phyloP scores from a whole-genome alignment of 2,113 vertebrate genomes.

The Malaclemys terrapin region DNA sequence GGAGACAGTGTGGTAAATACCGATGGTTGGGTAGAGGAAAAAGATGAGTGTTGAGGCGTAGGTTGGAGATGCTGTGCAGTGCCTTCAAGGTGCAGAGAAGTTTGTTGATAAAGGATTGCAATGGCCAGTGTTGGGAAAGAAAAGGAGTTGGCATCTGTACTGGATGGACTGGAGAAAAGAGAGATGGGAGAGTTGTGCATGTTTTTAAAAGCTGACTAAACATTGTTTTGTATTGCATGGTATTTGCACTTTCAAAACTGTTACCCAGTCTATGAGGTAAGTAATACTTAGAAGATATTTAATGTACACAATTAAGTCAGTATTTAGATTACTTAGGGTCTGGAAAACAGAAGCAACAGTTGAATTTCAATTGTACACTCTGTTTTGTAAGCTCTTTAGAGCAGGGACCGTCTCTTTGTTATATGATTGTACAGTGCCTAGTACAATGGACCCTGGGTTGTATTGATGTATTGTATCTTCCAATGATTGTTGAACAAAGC shows the following conservation, averaged over 20 bases:
- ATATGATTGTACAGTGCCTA: conserved; percentile 6
- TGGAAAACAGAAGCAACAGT: neutral
- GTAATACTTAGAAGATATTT: conserved; percentile 65
- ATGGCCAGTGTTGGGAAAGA: neutral
- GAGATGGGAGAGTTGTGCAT: conserved; percentile 26
- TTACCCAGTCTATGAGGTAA: conserved; percentile 31
- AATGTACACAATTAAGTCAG: conserved; percentile 36
- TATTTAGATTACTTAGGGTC: conserved; percentile 25
- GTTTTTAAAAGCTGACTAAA: conserved; percentile 21
- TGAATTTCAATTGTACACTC: conserved; percentile 61
- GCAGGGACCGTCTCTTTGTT: conserved; percentile 5
- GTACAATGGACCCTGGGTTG: conserved; percentile 37
- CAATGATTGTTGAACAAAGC: conserved; percentile 39
- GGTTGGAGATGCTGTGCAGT: neutral
- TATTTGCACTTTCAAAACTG: conserved; percentile 26
- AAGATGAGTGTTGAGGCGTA: neutral
- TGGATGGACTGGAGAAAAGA: neutral
- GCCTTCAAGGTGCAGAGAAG: neutral
- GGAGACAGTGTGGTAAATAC: neutral
- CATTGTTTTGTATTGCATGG: neutral
- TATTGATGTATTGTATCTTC: conserved; percentile 13
- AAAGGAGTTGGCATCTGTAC: neutral
- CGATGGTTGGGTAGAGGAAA: neutral
- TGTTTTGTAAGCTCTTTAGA: neutral
- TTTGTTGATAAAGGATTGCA: neutral